Percentiles rank a stretch among this genome's conserved stretches.
Evolutionary conservation across 2,113 vertebrate genomes (phyloP).

Genomic region (Emberiza fucata): DNA sequence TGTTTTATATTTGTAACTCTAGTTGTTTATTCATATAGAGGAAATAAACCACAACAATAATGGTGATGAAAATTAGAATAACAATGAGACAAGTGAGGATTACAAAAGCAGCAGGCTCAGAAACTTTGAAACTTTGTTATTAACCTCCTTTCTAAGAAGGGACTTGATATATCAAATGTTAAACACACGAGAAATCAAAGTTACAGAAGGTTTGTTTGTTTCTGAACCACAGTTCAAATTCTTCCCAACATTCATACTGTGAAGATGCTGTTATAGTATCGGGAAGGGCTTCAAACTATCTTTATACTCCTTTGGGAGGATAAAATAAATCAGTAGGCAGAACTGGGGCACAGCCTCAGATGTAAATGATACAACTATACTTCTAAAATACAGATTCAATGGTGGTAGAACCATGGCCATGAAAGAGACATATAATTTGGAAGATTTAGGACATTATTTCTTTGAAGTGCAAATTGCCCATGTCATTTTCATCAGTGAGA

Average conservation of each 20-base stretch:
- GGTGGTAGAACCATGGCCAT: not conserved
- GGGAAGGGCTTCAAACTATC: not conserved
- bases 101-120: not conserved
- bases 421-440: not conserved
- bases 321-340: not conserved
- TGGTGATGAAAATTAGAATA: not conserved
- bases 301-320: not conserved
- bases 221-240: not conserved
- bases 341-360: not conserved
- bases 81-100: not conserved
- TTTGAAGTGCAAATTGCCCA: not conserved
- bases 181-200: not conserved
- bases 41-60: not conserved
- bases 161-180: not conserved
- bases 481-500: not conserved
- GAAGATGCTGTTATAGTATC: not conserved
- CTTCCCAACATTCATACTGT: not conserved
- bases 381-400: not conserved
- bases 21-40: not conserved
- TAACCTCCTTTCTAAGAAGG: not conserved
- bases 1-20: not conserved
- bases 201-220: not conserved
- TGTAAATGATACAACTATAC: not conserved
- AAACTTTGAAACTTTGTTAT: not conserved
- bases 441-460: not conserved